These are phyloP conservation scores for Patella depressa DNA, from an alignment of 2,888 invertebrate species.

Conservation along the genomic window DNA sequence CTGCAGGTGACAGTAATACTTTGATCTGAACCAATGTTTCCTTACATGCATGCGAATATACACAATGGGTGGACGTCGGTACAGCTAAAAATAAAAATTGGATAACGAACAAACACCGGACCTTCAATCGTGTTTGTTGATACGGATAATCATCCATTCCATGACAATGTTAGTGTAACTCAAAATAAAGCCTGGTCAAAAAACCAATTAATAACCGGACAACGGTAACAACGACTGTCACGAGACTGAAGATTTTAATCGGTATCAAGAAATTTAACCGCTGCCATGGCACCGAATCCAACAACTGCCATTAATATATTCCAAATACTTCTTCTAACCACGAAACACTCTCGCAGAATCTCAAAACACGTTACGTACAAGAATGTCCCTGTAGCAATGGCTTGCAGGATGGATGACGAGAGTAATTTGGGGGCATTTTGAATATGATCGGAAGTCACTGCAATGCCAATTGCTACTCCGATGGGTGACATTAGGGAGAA, in stretches of 20 bases:
- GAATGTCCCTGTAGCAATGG: slow-evolving; percentile 90
- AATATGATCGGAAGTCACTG: slow-evolving; percentile 24
- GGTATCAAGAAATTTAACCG: slow-evolving; percentile 33
- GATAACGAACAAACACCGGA: too few species aligned
- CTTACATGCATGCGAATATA: too few species aligned
- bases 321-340: slow-evolving; percentile 41
- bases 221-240: too few species aligned
- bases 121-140: too few species aligned
- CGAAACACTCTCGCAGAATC: slow-evolving; percentile 76
- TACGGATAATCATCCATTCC: too few species aligned
- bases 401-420: slow-evolving; percentile 75
- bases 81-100: too few species aligned
- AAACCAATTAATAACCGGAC: too few species aligned
- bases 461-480: slow-evolving; percentile 34
- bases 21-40: too few species aligned
- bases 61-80: too few species aligned
- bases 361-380: slow-evolving; percentile 96
- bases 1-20: too few species aligned
- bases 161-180: too few species aligned
- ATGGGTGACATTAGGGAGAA: slow-evolving; percentile 32
- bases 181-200: too few species aligned
- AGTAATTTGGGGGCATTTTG: slow-evolving; percentile 14
- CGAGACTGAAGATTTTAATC: slow-evolving; percentile 15
- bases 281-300: slow-evolving; percentile 54
- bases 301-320: slow-evolving; percentile 57